phyloP scores from a whole-genome alignment of 2,888 invertebrate genomes.

The Ligdia adustata region DNA sequence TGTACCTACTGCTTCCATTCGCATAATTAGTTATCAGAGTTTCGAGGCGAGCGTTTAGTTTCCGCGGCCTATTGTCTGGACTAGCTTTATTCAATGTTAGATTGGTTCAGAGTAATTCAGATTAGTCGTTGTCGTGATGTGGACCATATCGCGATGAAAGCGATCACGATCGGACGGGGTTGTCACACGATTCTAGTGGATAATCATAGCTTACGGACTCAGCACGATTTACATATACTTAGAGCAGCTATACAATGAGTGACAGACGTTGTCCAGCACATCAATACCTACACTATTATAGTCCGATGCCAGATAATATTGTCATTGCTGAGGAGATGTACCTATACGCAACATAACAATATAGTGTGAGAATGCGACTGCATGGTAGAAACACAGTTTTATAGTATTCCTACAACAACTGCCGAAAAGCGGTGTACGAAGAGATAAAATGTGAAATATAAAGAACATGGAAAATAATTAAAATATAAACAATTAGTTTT shows the following conservation, averaged over 20 bases:
- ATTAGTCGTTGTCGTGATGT: slow-evolving; percentile 62
- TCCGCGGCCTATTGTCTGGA: slow-evolving; percentile 33
- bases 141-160: slow-evolving; percentile 70
- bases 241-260: slow-evolving; percentile 10
- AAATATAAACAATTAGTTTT: too few relatives aligned
- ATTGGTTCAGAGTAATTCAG: slow-evolving; percentile 53
- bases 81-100: slow-evolving; percentile 34
- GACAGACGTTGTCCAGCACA: background rate
- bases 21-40: slow-evolving; percentile 22
- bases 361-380: too few relatives aligned
- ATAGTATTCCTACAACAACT: too few relatives aligned
- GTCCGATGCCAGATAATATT: too few relatives aligned
- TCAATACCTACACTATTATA: too few relatives aligned
- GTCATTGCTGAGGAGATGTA: too few relatives aligned
- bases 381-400: too few relatives aligned
- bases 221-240: slow-evolving; percentile 28
- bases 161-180: slow-evolving; percentile 62
- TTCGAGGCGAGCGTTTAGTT: slow-evolving; percentile 27
- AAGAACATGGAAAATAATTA: too few relatives aligned
- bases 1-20: slow-evolving; percentile 24
- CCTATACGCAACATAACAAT: too few relatives aligned
- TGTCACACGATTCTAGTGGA: slow-evolving; percentile 53
- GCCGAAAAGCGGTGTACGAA: too few relatives aligned
- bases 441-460: too few relatives aligned
- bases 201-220: slow-evolving; percentile 41